Evolutionary conservation across 2,113 vertebrate genomes (phyloP).

Genomic region (Neodontobutis hainanensis): DNA sequence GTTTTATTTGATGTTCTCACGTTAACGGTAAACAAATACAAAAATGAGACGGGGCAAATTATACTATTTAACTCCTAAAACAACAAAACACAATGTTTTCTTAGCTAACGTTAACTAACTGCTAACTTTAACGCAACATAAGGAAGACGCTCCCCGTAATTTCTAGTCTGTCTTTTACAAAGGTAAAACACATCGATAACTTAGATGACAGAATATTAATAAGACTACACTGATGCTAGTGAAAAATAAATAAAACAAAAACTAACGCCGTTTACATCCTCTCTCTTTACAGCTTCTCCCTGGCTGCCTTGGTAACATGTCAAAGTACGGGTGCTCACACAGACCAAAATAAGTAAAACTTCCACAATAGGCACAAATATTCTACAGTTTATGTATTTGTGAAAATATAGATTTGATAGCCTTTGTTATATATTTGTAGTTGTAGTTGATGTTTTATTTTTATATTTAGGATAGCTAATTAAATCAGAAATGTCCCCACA

Average conservation of each 20-base stretch:
- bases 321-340: conserved; percentile 54
- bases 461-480: no score
- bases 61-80: not conserved
- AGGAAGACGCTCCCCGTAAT: not conserved
- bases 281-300: conserved; percentile 62
- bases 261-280: conserved; percentile 21
- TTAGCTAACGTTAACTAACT: conserved; percentile 34
- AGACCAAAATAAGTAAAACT: conserved; percentile 43
- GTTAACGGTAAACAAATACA: no score
- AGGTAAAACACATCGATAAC: not conserved
- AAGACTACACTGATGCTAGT: not conserved
- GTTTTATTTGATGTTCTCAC: no score
- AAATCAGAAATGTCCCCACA: no score
- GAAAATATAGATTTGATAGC: not conserved
- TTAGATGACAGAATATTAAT: not conserved
- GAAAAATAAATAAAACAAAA: conserved; percentile 21
- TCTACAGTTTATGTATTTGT: no score
- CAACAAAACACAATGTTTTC: not conserved
- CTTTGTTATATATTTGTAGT: no score
- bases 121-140: not conserved
- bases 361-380: no score
- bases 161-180: not conserved
- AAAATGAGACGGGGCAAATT: not conserved
- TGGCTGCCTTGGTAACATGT: conserved; percentile 75
- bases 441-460: no score